These are phyloP conservation scores for Pristionchus mayeri DNA, from an alignment of 2,888 invertebrate species.

Conservation along the genomic window DNA sequence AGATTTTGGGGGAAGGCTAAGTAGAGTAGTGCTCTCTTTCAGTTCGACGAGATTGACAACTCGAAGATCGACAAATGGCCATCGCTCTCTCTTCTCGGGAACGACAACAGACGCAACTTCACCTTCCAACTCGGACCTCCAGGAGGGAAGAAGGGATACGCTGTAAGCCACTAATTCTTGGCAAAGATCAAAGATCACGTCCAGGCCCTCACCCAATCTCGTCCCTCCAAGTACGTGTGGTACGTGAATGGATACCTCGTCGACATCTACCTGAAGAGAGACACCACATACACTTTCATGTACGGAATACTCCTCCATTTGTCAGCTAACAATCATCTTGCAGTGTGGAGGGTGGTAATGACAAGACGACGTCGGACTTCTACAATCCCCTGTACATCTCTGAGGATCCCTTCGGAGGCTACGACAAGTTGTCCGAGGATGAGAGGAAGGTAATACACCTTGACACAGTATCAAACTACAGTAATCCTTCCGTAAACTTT, in stretches of 20 bases:
- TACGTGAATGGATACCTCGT: constrained; percentile 91
- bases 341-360: constrained; percentile 86
- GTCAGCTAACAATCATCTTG: constrained; percentile 50
- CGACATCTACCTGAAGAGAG: constrained; percentile 89
- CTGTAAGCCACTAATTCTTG: constrained; percentile 79
- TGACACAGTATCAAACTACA: neutral
- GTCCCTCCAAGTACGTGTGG: constrained; percentile 85
- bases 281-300: constrained; percentile 87
- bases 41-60: constrained; percentile 56
- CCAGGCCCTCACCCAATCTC: constrained; percentile 62
- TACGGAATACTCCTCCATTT: constrained; percentile 51
- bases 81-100: constrained; percentile 66
- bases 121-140: constrained; percentile 88
- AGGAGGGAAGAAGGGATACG: constrained; percentile 86
- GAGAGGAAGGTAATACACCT: constrained; percentile 79
- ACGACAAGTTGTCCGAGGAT: constrained; percentile 84
- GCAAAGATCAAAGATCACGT: constrained; percentile 67
- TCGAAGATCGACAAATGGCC: constrained; percentile 62
- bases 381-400: constrained; percentile 93
- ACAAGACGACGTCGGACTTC: constrained; percentile 86
- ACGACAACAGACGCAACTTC: constrained; percentile 82
- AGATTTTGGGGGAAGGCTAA: neutral
- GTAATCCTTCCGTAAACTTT: neutral
- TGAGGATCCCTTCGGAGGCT: constrained; percentile 88
- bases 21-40: constrained; percentile 51